Conservation (phyloP, 1,140 invertebrate species). For the Contarinia nasturtii region DNA sequence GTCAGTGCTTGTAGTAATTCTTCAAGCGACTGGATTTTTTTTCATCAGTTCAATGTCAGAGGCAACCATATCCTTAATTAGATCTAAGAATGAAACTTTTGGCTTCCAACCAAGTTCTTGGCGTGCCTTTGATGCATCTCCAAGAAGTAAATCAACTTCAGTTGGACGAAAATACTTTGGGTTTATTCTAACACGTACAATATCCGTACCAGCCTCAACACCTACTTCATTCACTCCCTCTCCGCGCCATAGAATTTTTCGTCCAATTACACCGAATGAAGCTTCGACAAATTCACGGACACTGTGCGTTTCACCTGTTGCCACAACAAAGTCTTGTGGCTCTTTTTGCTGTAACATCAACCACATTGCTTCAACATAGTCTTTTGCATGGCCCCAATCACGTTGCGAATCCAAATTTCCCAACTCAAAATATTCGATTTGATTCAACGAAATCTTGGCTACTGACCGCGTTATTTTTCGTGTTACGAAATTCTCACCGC, state of each 20-base stretch:
- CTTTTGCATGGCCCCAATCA: slow-evolving; percentile 98
- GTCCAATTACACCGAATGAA: slow-evolving; percentile 64
- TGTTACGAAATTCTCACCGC: slow-evolving; percentile 98
- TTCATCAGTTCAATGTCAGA: slow-evolving; percentile 85
- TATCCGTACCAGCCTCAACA: slow-evolving; percentile 57
- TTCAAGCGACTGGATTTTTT: slow-evolving; percentile 64
- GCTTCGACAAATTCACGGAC: slow-evolving; percentile 92
- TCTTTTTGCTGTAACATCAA: slow-evolving; percentile 89
- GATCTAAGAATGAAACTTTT: slow-evolving; percentile 60
- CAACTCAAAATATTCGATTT: slow-evolving; percentile 73
- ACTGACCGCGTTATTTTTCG: slow-evolving; percentile 95
- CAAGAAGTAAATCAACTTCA: slow-evolving; percentile 85
- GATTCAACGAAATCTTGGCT: slow-evolving; percentile 83
- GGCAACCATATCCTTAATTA: slow-evolving; percentile 94
- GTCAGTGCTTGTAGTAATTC: too few relatives aligned
- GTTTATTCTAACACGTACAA: slow-evolving; percentile 79
- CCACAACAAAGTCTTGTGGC: slow-evolving; percentile 94
- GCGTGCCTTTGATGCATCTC: slow-evolving; percentile 81
- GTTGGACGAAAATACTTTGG: slow-evolving; percentile 92
- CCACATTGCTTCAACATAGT: slow-evolving; percentile 99
- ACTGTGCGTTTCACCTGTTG: slow-evolving; percentile 86
- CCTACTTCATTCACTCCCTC: slow-evolving; percentile 71
- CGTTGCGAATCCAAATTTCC: slow-evolving; percentile 91
- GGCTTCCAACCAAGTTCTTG: slow-evolving; percentile 72
- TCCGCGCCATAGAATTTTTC: slow-evolving; percentile 69